A percentile compares a stretch with the other conserved stretches of the same genome.
Conservation (phyloP, 2,888 invertebrate species). For the Caenorhabditis macrosperma region DNA sequence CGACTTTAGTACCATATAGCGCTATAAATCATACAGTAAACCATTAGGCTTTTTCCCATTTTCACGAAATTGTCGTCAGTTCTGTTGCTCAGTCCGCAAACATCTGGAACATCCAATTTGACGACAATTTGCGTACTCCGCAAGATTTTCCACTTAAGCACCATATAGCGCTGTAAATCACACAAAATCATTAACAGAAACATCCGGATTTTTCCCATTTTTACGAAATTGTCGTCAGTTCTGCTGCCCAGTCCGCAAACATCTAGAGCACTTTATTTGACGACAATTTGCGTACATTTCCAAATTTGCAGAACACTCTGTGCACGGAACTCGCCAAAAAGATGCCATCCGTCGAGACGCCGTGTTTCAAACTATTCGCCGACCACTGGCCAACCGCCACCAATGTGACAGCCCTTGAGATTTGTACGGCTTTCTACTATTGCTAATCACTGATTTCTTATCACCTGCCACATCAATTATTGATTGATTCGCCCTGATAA, state of each 20-base stretch:
- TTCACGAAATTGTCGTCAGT: too few relatives aligned
- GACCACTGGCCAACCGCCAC: slow-evolving; percentile 17
- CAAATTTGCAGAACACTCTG: slow-evolving; percentile 27
- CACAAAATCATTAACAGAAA: too few relatives aligned
- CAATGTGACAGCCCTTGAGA: slow-evolving; percentile 26
- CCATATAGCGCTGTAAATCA: neutral
- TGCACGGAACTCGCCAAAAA: slow-evolving; percentile 15
- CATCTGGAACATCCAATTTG: too few relatives aligned
- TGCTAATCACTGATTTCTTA: slow-evolving; percentile 1
- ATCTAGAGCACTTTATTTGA: neutral
- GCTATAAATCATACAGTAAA: too few relatives aligned
- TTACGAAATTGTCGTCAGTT: neutral
- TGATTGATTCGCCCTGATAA: too few relatives aligned
- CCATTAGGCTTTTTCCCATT: too few relatives aligned
- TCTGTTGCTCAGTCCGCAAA: too few relatives aligned
- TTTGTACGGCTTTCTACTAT: slow-evolving; percentile 20
- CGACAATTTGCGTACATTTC: neutral
- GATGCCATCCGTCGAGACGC: slow-evolving; percentile 31
- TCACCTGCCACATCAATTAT: too few relatives aligned
- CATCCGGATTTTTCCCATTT: neutral
- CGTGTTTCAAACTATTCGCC: slow-evolving; percentile 40
- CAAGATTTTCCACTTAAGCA: neutral
- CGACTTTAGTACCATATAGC: too few relatives aligned
- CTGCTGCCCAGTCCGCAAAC: neutral
- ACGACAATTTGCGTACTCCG: too few relatives aligned